These are phyloP conservation scores for Euphydryas editha DNA, from an alignment of 2,888 invertebrate species.

Conservation along the genomic window DNA sequence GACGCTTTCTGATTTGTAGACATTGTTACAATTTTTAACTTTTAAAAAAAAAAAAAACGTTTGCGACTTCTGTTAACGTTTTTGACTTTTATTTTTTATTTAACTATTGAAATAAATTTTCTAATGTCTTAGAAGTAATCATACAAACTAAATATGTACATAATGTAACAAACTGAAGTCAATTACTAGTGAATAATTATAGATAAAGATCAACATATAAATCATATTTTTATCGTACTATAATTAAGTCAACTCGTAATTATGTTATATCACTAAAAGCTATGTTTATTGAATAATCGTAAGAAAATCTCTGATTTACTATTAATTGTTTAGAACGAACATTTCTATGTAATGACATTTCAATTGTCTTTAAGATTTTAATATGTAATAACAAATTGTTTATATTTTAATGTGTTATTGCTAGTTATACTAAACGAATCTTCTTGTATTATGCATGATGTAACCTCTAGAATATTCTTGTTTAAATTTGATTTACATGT, in stretches of 20 bases:
- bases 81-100: no score
- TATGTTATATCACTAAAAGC: slow-evolving; percentile 16
- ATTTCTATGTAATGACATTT: slow-evolving; percentile 24
- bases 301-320: slow-evolving; percentile 30
- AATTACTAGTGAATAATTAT: neutral
- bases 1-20: neutral
- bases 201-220: neutral
- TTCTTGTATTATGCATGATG: no score
- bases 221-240: neutral
- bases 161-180: neutral
- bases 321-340: slow-evolving; percentile 32
- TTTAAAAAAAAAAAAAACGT: no score
- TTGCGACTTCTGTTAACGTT: no score
- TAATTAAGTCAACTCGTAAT: neutral
- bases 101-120: neutral
- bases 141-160: neutral
- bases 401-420: neutral
- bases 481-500: no score
- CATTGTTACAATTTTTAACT: neutral
- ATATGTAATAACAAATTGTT: slow-evolving; percentile 12
- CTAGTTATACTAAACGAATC: neutral
- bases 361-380: slow-evolving; percentile 26
- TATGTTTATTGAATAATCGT: slow-evolving; percentile 31
- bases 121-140: no score
- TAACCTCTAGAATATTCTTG: no score